phyloP scores from a whole-genome alignment of 2,797 vertebrate species.

The Pangasius larnaudii region DNA sequence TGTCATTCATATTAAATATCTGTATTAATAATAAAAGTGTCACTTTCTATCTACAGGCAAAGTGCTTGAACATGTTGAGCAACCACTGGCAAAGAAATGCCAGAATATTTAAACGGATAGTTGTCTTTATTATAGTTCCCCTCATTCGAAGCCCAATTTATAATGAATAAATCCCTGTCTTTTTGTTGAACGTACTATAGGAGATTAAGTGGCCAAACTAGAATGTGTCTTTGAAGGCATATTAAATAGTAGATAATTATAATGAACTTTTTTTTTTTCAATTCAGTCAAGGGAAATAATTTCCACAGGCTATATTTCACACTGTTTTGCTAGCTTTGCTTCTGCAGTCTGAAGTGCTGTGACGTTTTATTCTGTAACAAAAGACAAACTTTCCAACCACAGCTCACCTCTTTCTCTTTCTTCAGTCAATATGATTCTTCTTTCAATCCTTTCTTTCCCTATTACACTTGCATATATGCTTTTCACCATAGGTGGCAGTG shows the following conservation, averaged over 20 bases:
- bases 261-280: constrained; percentile 4
- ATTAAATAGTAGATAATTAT: constrained; percentile 18
- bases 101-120: neutral
- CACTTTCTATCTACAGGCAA: neutral
- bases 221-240: constrained; percentile 1
- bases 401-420: neutral
- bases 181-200: neutral
- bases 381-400: neutral
- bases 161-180: neutral
- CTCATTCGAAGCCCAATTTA: neutral
- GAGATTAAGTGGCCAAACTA: constrained; percentile 27
- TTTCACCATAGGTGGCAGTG: constrained; percentile 61
- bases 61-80: neutral
- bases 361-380: neutral
- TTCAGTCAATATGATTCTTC: constrained; percentile 18
- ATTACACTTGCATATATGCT: constrained; percentile 40
- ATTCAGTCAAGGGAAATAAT: neutral
- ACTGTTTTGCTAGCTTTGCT: neutral
- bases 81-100: neutral
- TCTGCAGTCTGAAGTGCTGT: neutral
- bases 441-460: neutral
- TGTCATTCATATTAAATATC: neutral
- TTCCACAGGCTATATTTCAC: neutral
- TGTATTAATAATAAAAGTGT: neutral
- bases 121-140: neutral